Evolutionary conservation across 1,140 invertebrate genomes (phyloP).

Genomic region (Eumaeus atala): DNA sequence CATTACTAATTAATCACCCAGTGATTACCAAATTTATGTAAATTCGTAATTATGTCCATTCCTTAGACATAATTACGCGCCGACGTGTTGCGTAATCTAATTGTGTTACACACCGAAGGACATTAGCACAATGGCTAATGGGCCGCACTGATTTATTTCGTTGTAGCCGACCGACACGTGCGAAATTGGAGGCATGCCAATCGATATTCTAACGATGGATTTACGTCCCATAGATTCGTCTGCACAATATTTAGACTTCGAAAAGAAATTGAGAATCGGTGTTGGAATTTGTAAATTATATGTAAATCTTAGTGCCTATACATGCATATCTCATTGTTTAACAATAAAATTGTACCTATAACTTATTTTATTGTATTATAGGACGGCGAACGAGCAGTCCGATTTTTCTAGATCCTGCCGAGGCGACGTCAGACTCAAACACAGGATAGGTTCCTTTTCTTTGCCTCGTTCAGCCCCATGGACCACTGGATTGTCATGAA

Average conservation of each 20-base stretch:
- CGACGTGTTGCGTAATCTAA: constrained; percentile 29
- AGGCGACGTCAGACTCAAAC: too few relatives aligned
- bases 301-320: too few relatives aligned
- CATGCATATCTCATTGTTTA: too few relatives aligned
- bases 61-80: constrained; percentile 16
- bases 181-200: constrained; percentile 39
- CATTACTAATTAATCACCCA: neutral
- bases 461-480: too few relatives aligned
- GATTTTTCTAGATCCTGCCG: too few relatives aligned
- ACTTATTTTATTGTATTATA: too few relatives aligned
- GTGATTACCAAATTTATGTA: neutral
- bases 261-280: too few relatives aligned
- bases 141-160: constrained; percentile 27
- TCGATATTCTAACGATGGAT: constrained; percentile 25
- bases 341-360: too few relatives aligned
- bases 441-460: too few relatives aligned
- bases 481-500: too few relatives aligned
- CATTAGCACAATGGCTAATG: constrained; percentile 19
- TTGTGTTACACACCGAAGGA: constrained; percentile 18
- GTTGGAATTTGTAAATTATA: neutral
- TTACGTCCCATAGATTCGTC: neutral
- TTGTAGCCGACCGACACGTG: constrained; percentile 32
- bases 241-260: neutral
- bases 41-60: constrained; percentile 1
- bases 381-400: too few relatives aligned